Evolutionary conservation across 2,888 invertebrate genomes (phyloP).

Genomic region (Hirtodrosophila histrioides): DNA sequence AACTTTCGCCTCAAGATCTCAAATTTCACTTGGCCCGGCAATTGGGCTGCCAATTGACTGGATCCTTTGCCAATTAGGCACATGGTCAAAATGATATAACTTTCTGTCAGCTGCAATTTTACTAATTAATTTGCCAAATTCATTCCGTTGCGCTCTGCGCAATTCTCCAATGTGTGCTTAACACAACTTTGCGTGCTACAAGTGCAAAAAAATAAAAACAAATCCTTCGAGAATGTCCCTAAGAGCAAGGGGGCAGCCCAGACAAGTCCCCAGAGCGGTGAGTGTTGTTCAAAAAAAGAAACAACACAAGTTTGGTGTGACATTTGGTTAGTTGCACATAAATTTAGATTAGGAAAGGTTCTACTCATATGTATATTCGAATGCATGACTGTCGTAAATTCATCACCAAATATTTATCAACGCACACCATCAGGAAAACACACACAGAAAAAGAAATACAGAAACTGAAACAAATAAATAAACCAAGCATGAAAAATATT

Average conservation of each 20-base stretch:
- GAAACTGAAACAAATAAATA: constrained; percentile 52
- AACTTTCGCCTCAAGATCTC: constrained; percentile 26
- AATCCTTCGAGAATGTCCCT: too few relatives aligned
- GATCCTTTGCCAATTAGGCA: constrained; percentile 38
- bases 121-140: constrained; percentile 67
- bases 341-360: constrained; percentile 62
- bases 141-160: constrained; percentile 35
- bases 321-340: constrained; percentile 61
- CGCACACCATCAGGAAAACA: constrained; percentile 53
- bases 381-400: constrained; percentile 63
- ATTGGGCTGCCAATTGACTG: constrained; percentile 44
- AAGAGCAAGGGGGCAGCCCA: not conserved
- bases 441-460: constrained; percentile 23
- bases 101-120: constrained; percentile 33
- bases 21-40: constrained; percentile 29
- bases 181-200: constrained; percentile 55
- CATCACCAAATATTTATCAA: constrained; percentile 57
- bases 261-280: constrained; percentile 20
- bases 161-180: constrained; percentile 61
- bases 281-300: not conserved
- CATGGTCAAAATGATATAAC: constrained; percentile 32
- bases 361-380: constrained; percentile 13
- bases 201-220: constrained; percentile 20
- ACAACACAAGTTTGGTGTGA: constrained; percentile 20
- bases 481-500: constrained; percentile 57